A percentile compares a stretch with the other conserved stretches of the same genome.
These are phyloP conservation scores for Clarias laeviceps DNA, from an alignment of 2,797 vertebrate genomes.

Conservation along the genomic window DNA sequence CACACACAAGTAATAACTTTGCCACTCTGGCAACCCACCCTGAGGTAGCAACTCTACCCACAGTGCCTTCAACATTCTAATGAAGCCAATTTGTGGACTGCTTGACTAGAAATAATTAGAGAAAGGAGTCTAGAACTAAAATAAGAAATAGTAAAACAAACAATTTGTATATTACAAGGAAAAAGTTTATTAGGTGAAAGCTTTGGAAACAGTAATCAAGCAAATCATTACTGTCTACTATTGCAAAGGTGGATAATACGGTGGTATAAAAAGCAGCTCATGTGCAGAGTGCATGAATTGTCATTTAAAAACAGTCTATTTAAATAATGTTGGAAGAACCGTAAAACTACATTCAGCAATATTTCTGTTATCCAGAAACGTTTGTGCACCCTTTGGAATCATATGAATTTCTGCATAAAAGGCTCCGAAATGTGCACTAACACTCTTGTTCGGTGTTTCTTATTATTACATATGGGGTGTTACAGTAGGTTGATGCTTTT, in stretches of 20 bases:
- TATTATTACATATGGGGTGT: not conserved
- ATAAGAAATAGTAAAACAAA: not conserved
- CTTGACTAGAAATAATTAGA: not conserved
- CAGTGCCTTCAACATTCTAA: not conserved
- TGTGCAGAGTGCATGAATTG: constrained; percentile 27
- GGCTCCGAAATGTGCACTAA: not conserved
- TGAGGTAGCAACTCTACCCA: not conserved
- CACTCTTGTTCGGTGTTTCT: not conserved
- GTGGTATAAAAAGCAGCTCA: constrained; percentile 33
- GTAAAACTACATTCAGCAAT: constrained; percentile 36
- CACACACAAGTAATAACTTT: not conserved
- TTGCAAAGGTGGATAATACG: constrained; percentile 34
- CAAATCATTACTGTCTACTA: constrained; percentile 31
- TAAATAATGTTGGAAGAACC: constrained; percentile 7
- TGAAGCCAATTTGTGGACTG: not conserved
- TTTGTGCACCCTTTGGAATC: constrained; percentile 20
- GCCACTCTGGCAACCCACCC: not conserved
- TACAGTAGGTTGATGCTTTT: not conserved
- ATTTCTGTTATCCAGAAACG: constrained; percentile 9
- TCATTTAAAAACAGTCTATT: constrained; percentile 21
- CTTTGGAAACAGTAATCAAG: constrained; percentile 32
- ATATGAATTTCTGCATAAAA: constrained; percentile 27
- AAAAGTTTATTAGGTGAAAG: constrained; percentile 36
- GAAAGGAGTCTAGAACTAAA: not conserved
- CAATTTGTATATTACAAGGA: constrained; percentile 25